Percentiles rank a stretch among this genome's conserved stretches.
phyloP scores from a whole-genome alignment of 2,797 vertebrate genomes.

The Vespertilio murinus region DNA sequence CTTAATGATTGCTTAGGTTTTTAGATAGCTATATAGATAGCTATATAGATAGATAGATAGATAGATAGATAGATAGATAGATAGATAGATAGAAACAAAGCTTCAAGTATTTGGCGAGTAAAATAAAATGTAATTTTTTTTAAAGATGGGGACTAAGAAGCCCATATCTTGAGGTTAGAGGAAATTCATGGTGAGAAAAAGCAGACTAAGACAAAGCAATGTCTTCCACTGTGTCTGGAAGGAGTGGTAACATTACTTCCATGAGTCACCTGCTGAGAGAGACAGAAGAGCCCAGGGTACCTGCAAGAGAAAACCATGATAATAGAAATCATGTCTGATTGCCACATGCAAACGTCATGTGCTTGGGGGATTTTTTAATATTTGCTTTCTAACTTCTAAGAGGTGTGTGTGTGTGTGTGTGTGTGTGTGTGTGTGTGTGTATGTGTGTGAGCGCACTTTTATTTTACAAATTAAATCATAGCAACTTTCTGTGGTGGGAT shows the following conservation, averaged over 20 bases:
- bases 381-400: neutral
- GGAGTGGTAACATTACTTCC: neutral
- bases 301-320: neutral
- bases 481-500: neutral
- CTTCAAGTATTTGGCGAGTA: neutral
- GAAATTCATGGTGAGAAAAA: neutral
- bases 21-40: no score
- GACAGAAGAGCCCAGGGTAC: neutral
- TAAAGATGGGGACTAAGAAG: constrained; percentile 1
- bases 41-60: no score
- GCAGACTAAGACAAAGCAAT: neutral
- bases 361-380: neutral
- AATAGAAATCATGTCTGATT: neutral
- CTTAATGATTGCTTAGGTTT: no score
- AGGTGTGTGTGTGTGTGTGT: neutral
- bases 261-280: neutral
- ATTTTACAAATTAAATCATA: neutral
- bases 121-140: constrained; percentile 11
- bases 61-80: no score
- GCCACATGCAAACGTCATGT: neutral
- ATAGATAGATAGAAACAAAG: neutral
- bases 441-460: neutral
- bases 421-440: neutral
- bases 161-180: neutral
- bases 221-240: neutral